These are phyloP conservation scores for Aphodius sticticus DNA, from an alignment of 2,888 invertebrate genomes.

Conservation along the genomic window DNA sequence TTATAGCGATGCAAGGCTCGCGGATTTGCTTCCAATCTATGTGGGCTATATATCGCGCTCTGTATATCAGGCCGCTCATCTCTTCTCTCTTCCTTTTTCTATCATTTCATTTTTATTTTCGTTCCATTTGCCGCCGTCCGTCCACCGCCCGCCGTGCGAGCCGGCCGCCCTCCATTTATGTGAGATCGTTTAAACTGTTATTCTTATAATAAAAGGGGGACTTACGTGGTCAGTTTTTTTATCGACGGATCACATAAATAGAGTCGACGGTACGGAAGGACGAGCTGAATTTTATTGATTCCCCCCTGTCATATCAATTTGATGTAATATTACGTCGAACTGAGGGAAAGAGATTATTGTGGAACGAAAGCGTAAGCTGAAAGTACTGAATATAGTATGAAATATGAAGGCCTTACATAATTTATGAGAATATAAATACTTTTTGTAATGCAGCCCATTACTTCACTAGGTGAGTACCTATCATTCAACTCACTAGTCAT, in stretches of 20 bases:
- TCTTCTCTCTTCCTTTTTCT: conserved; percentile 10
- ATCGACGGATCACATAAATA: not conserved
- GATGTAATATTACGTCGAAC: not conserved
- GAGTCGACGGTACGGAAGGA: not conserved
- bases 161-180: not conserved
- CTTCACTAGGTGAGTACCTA: too few species aligned
- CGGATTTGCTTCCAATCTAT: conserved; percentile 39
- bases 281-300: not conserved
- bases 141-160: not conserved
- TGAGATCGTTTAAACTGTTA: conserved; percentile 36
- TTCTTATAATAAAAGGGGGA: conserved; percentile 35
- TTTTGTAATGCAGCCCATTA: too few species aligned
- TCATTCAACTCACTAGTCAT: too few species aligned
- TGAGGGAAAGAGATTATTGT: not conserved
- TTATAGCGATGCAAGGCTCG: conserved; percentile 37
- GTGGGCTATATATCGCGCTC: conserved; percentile 29
- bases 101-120: conserved; percentile 19
- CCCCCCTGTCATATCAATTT: not conserved
- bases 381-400: too few species aligned
- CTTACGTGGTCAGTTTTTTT: conserved; percentile 35
- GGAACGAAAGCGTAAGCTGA: not conserved
- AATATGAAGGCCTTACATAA: too few species aligned
- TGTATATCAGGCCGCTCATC: conserved; percentile 28
- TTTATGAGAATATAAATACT: too few species aligned
- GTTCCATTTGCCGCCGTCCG: conserved; percentile 11